These are phyloP conservation scores for Leptinotarsa defecta DNA, from an alignment of 1,140 invertebrate species.

Conservation along the genomic window DNA sequence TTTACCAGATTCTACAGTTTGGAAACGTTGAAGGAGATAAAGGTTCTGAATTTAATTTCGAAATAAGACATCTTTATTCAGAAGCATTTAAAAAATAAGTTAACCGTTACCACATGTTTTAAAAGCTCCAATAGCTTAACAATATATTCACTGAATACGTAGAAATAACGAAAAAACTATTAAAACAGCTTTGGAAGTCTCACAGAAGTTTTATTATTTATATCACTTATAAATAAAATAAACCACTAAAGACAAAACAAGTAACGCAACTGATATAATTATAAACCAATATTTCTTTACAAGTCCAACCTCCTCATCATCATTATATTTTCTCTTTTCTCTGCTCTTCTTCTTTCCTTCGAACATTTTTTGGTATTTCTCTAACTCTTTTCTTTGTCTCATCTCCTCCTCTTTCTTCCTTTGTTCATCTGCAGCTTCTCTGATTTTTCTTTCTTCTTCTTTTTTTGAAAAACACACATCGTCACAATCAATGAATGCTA, in stretches of 20 bases:
- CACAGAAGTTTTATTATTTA: too few species aligned
- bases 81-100: too few species aligned
- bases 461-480: slow-evolving; percentile 64
- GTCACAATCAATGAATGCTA: slow-evolving; percentile 66
- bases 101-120: too few species aligned
- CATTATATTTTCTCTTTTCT: slow-evolving; percentile 55
- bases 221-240: slow-evolving; percentile 22
- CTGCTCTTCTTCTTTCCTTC: slow-evolving; percentile 62
- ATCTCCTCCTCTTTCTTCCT: slow-evolving; percentile 65
- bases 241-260: slow-evolving; percentile 27
- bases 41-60: too few species aligned
- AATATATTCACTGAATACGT: too few species aligned
- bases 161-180: too few species aligned
- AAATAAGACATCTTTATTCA: too few species aligned
- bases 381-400: slow-evolving; percentile 70
- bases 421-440: slow-evolving; percentile 61
- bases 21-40: too few species aligned
- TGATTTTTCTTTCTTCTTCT: slow-evolving; percentile 59
- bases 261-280: slow-evolving; percentile 26
- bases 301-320: slow-evolving; percentile 53
- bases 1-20: too few species aligned
- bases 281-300: slow-evolving; percentile 55
- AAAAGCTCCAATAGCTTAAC: too few species aligned
- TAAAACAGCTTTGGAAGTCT: too few species aligned
- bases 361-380: slow-evolving; percentile 75